Base-by-base conservation (phyloP, 2,888 invertebrate species). In the Tigriopus californicus region DNA sequence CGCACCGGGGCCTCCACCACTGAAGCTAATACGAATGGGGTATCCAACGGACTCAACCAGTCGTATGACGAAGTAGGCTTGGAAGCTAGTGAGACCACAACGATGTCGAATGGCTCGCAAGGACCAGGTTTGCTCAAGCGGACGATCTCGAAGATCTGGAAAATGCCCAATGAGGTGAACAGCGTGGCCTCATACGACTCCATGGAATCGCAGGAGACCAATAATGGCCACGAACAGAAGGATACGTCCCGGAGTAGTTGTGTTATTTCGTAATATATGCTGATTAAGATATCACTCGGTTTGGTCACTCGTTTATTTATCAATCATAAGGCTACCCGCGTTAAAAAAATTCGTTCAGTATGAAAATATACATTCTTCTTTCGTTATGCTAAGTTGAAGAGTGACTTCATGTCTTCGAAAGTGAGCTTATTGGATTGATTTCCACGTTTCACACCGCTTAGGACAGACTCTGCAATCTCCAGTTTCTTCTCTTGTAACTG, bases 401-500 rank as follows among this genome's bases (percentile, higher is more conserved):
- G 64, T 61, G 66, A 64, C 62, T 70, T 68, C 60, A 91, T 76
- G 70, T 91, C 90, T 56, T 84, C 80, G 12, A 91, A 76, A 8
- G 83, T 77, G 1, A 91, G 75, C 67, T 89, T 87, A 53, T 80
- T 80, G 41, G 76, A 75, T 60, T 74, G 73, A 0, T 71, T 74
- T 64, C 79, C 75, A 13, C 61, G 57, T 64, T 77, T 77, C 0
- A 79, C 78, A 66, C 71, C 72, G 0, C 82, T 82, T 1, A 91
- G 73, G n/a, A 90, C 78, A 64, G 78, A 80, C 47, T 80, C 76
- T 0, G 94, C 91, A 46, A 92, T 68, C 51, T 76, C 75, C 47
- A 86, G 67, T 71, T 95, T 95, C 56, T 75, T 76, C 18, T 85
- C 78, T 69, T 95, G 95, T 24, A 94, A 74, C 1, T 74, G 72